phyloP scores from a whole-genome alignment of 2,113 vertebrate genomes.

The Salvelinus sp. region DNA sequence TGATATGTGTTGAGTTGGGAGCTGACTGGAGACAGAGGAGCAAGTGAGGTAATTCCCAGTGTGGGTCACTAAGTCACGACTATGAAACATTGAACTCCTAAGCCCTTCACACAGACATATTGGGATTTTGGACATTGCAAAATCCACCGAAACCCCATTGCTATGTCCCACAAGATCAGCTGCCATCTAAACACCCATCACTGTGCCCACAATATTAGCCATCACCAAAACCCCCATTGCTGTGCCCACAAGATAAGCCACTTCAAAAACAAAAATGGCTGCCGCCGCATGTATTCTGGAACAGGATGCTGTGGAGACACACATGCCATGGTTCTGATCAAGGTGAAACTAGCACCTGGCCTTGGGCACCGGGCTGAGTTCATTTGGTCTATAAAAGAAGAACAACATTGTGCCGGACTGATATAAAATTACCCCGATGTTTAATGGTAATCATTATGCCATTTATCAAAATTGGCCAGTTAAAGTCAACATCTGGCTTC shows the following conservation, averaged over 20 bases:
- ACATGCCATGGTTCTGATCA: constrained; percentile 28
- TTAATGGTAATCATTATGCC: constrained; percentile 73
- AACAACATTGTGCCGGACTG: constrained; percentile 63
- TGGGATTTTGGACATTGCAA: constrained; percentile 57
- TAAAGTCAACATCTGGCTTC: constrained; percentile 82
- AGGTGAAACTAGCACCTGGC: constrained; percentile 65
- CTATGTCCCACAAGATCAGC: constrained; percentile 35
- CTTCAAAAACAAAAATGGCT: constrained; percentile 4
- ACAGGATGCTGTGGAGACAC: constrained; percentile 45
- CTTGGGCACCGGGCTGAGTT: constrained; percentile 51
- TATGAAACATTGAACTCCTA: constrained; percentile 51
- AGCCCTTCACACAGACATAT: constrained; percentile 45
- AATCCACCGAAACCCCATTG: not conserved
- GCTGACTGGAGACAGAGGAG: constrained; percentile 34
- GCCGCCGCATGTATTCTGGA: not conserved
- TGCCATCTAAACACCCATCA: constrained; percentile 6
- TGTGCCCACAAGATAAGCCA: constrained; percentile 39
- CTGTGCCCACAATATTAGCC: constrained; percentile 34
- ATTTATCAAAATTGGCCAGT: constrained; percentile 81
- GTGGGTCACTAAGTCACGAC: constrained; percentile 59
- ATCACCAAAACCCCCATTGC: constrained; percentile 6
- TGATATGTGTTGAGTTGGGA: not conserved
- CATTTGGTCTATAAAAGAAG: constrained; percentile 69
- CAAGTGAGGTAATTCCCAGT: constrained; percentile 52
- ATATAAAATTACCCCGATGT: constrained; percentile 73